phyloP scores from a whole-genome alignment of 2,888 invertebrate genomes.

The Caenorhabditis sp. region DNA sequence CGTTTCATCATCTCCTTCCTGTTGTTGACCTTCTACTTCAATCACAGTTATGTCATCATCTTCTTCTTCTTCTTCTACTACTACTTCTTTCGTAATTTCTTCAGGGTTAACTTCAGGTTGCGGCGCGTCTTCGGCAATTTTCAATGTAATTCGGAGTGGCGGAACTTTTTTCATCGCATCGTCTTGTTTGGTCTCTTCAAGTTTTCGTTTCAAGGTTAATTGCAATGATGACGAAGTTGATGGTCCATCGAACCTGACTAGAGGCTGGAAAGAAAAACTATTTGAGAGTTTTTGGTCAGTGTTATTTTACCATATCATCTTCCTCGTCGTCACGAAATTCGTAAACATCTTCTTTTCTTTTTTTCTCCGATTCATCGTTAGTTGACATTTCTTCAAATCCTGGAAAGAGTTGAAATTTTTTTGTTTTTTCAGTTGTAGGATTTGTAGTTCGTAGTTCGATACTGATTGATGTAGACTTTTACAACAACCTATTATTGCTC shows the following conservation, averaged over 20 bases:
- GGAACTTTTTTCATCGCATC: background rate
- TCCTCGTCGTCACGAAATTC: conserved; percentile 7
- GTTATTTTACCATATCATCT: background rate
- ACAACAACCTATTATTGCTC: no score
- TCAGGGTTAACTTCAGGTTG: background rate
- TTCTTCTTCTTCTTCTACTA: background rate
- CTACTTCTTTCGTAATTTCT: background rate
- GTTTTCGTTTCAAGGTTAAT: background rate
- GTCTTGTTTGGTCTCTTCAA: background rate
- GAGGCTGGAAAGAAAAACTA: background rate
- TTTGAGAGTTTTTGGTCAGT: background rate
- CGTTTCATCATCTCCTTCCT: background rate
- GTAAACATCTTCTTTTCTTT: conserved; percentile 5
- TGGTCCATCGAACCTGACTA: background rate
- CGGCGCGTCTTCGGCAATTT: background rate
- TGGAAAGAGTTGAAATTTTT: background rate
- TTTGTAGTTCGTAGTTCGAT: no score
- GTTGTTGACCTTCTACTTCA: background rate
- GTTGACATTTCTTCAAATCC: background rate
- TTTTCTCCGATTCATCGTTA: background rate
- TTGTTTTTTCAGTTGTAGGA: no score
- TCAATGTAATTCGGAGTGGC: background rate
- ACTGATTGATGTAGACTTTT: no score
- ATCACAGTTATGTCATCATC: background rate
- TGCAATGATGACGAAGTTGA: background rate